phyloP scores from a whole-genome alignment of 2,113 vertebrate species.

The Gnathonemus longibarbis region DNA sequence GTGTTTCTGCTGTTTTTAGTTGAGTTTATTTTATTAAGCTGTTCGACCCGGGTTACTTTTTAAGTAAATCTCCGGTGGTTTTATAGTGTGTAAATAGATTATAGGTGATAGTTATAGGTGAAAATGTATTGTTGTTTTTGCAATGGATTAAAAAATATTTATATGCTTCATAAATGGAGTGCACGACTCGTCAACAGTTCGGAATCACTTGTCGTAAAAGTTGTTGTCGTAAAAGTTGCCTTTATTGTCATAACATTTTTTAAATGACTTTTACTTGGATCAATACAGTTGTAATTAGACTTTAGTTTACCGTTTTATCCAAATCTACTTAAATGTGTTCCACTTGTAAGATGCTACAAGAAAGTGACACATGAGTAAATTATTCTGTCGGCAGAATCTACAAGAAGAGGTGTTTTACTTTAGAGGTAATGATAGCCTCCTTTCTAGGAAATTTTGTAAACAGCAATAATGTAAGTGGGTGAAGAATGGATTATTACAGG shows the following conservation, averaged over 20 bases:
- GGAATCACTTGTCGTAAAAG: neutral
- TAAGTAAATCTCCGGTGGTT: neutral
- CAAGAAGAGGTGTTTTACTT: neutral
- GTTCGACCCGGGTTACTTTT: neutral
- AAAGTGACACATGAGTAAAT: neutral
- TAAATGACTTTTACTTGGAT: neutral
- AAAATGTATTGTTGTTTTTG: neutral
- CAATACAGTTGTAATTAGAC: neutral
- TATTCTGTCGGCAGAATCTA: neutral
- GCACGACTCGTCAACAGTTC: neutral
- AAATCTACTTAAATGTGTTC: neutral
- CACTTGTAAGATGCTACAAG: neutral
- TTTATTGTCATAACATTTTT: neutral
- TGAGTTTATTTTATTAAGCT: neutral
- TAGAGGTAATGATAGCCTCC: neutral
- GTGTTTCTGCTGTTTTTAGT: neutral
- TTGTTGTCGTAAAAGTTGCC: neutral
- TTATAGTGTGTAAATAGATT: neutral
- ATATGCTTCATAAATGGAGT: neutral
- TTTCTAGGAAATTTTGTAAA: neutral
- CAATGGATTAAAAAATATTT: neutral
- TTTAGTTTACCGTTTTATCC: neutral
- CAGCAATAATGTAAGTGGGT: neutral
- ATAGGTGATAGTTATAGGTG: neutral
- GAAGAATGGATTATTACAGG: neutral